Evolutionary conservation across 64 coral and sea anemone species (phyloP).

Genomic region (Actinia equina): DNA sequence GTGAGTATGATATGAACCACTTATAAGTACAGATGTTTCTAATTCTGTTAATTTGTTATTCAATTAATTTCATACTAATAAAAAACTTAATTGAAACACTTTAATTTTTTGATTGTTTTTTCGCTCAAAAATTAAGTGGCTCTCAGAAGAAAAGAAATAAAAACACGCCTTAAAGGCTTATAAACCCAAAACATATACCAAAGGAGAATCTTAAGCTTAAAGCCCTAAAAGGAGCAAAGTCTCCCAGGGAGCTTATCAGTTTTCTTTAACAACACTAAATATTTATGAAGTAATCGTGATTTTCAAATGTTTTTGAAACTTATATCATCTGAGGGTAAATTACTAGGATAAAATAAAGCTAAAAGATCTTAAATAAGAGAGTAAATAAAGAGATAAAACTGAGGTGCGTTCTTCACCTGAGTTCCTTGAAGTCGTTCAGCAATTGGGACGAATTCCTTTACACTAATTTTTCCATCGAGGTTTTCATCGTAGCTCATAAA

Average conservation of each 20-base stretch:
- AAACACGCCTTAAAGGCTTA: not conserved
- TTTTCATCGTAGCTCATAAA: slow-evolving; percentile 85
- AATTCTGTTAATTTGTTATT: not conserved
- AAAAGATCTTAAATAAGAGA: not conserved
- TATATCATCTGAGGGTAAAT: not conserved
- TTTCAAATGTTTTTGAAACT: not conserved
- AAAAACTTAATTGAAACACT: not conserved
- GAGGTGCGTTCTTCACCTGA: slow-evolving; percentile 11
- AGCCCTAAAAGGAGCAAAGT: not conserved
- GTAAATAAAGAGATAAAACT: not conserved
- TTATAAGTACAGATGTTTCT: no score
- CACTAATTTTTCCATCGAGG: slow-evolving; percentile 62
- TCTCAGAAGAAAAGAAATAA: not conserved
- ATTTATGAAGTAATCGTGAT: not conserved
- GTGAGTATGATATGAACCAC: not conserved
- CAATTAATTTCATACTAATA: not conserved
- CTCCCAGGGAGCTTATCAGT: not conserved
- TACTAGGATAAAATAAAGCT: not conserved
- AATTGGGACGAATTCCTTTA: slow-evolving; percentile 73
- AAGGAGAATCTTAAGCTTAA: not conserved
- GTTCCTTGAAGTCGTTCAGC: slow-evolving; percentile 66
- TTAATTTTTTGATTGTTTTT: not conserved
- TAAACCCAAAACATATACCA: not conserved
- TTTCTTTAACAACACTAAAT: not conserved
- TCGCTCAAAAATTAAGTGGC: not conserved